Evolutionary conservation across 2,797 vertebrate species (phyloP).

Genomic region (Lutjanus argentimaculatus): DNA sequence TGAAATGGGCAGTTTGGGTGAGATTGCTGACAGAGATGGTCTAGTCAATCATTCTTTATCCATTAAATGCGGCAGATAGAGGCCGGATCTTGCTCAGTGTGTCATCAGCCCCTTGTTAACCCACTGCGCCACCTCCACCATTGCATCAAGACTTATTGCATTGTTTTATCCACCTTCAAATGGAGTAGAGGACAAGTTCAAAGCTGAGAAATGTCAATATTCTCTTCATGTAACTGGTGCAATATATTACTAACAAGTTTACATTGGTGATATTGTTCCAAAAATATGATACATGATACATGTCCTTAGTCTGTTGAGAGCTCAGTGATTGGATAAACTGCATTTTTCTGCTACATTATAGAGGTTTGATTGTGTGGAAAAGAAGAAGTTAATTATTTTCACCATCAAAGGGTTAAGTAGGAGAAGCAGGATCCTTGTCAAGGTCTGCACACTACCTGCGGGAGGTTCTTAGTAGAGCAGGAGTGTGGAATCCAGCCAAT

Average conservation of each 20-base stretch:
- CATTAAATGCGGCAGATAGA: constrained; percentile 25
- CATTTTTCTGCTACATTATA: not conserved
- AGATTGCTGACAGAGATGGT: constrained; percentile 12
- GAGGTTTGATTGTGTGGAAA: constrained; percentile 14
- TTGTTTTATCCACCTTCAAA: constrained; percentile 52
- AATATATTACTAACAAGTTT: constrained; percentile 2
- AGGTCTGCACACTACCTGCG: constrained; percentile 27
- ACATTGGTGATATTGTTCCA: not conserved
- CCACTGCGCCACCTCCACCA: constrained; percentile 15
- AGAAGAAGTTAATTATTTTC: not conserved
- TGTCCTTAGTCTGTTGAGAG: constrained; percentile 7
- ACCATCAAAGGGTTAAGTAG: constrained; percentile 25
- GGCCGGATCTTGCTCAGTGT: constrained; percentile 38
- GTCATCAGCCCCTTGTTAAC: constrained; percentile 46
- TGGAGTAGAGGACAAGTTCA: constrained; percentile 22
- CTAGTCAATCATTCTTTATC: constrained; percentile 29
- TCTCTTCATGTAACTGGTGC: not conserved
- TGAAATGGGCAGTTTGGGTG: constrained; percentile 18
- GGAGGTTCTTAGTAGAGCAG: constrained; percentile 34
- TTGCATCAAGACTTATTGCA: constrained; percentile 17
- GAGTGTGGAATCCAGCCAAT: constrained; percentile 57
- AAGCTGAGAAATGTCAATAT: constrained; percentile 23
- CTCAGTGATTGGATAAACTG: constrained; percentile 17
- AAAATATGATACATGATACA: not conserved
- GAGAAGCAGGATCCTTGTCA: constrained; percentile 31